A percentile compares a stretch with the other conserved stretches of the same genome.
phyloP scores from a whole-genome alignment of 2,113 vertebrate species.

The Paedocypris sp. region DNA sequence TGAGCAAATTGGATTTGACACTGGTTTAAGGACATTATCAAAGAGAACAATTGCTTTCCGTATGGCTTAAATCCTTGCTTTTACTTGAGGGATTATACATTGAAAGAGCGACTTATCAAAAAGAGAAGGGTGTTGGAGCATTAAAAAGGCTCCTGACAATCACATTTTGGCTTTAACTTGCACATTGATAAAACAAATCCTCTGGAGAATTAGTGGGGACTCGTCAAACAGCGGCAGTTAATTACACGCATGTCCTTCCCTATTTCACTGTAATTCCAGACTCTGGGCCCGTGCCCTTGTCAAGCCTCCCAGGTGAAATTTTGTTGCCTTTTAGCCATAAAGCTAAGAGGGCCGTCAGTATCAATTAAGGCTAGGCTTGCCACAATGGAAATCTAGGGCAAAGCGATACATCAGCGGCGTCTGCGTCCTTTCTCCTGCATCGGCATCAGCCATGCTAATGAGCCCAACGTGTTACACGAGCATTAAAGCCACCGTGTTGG shows the following conservation, averaged over 20 bases:
- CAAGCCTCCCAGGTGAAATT: conserved; percentile 17
- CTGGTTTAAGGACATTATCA: conserved; percentile 9
- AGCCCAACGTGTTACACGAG: not conserved
- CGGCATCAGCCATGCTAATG: conserved; percentile 15
- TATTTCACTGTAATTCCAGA: not conserved
- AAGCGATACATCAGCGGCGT: conserved; percentile 25
- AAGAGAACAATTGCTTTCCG: conserved; percentile 7
- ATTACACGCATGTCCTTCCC: conserved; percentile 9
- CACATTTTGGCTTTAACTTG: not conserved
- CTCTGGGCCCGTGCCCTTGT: not conserved
- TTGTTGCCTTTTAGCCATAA: conserved; percentile 10
- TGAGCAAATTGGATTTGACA: conserved; percentile 20
- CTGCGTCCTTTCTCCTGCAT: conserved; percentile 4
- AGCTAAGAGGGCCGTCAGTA: conserved; percentile 14
- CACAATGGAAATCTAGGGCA: conserved; percentile 28
- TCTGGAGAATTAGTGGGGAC: conserved; percentile 16
- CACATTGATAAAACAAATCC: conserved; percentile 18
- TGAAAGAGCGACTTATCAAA: conserved; percentile 10
- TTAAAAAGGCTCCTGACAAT: conserved; percentile 4
- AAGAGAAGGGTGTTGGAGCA: conserved; percentile 5
- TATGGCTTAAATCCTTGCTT: not conserved
- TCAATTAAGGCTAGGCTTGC: conserved; percentile 12
- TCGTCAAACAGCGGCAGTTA: conserved; percentile 16
- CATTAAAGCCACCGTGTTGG: not conserved
- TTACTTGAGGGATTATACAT: conserved; percentile 6